Percentiles rank a stretch among this genome's conserved stretches.
phyloP scores from a whole-genome alignment of 1,140 invertebrate genomes.

The Philopotamus ludificatus region DNA sequence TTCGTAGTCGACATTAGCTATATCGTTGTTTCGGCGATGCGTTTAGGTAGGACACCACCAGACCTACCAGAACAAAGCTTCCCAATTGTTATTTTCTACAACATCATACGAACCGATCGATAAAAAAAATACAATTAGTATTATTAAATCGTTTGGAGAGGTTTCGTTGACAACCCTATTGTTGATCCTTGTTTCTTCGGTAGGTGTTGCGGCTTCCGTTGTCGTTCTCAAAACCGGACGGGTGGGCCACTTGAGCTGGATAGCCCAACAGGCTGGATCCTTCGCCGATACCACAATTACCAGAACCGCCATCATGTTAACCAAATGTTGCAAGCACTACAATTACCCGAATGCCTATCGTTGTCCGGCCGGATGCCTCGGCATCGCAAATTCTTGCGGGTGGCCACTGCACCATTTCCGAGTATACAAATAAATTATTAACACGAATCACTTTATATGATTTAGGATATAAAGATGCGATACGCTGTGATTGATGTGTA shows the following conservation, averaged over 20 bases:
- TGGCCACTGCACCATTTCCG: slow-evolving; percentile 15
- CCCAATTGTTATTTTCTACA: too few relatives aligned
- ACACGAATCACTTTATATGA: not conserved
- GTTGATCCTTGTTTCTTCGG: too few relatives aligned
- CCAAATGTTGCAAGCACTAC: slow-evolving; percentile 16
- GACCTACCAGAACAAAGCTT: too few relatives aligned
- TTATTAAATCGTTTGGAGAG: too few relatives aligned
- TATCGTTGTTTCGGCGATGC: too few relatives aligned
- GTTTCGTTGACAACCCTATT: too few relatives aligned
- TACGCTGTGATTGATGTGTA: not conserved
- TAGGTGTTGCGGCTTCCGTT: too few relatives aligned
- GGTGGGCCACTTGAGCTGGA: too few relatives aligned
- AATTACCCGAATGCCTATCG: slow-evolving; percentile 19
- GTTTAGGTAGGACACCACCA: too few relatives aligned
- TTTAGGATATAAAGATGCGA: not conserved
- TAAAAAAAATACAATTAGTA: too few relatives aligned
- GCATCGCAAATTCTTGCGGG: slow-evolving; percentile 20
- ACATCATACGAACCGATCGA: too few relatives aligned
- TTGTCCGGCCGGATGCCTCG: slow-evolving; percentile 15
- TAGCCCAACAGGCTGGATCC: not conserved
- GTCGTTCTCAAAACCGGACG: slow-evolving; percentile 3
- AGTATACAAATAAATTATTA: not conserved
- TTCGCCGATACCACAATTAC: slow-evolving; percentile 13
- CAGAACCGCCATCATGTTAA: not conserved
- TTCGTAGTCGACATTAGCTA: too few relatives aligned